These are phyloP conservation scores for Diorhabda carinulata DNA, from an alignment of 1,140 invertebrate genomes.

Conservation along the genomic window DNA sequence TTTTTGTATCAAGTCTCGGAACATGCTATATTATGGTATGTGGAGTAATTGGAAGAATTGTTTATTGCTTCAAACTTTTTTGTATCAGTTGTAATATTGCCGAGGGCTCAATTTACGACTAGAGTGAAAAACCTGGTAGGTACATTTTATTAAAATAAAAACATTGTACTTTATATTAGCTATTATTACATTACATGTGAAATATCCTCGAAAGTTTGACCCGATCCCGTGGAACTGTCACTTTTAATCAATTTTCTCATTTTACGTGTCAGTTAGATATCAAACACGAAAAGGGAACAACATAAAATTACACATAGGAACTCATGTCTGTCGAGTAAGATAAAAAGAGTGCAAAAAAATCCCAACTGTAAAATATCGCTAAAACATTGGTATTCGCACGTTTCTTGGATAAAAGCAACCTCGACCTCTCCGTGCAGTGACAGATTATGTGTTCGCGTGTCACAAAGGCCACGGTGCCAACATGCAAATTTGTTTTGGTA, in stretches of 20 bases:
- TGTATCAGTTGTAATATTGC: too few species aligned
- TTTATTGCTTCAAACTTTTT: too few species aligned
- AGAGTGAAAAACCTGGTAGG: too few species aligned
- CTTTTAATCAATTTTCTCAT: conserved; percentile 3
- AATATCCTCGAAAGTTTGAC: neutral
- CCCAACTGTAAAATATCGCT: conserved; percentile 16
- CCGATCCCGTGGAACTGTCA: neutral
- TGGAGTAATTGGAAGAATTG: too few species aligned
- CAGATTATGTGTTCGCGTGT: conserved; percentile 20
- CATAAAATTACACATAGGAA: neutral
- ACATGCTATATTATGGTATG: too few species aligned
- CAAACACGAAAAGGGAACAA: neutral
- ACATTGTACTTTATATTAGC: too few species aligned
- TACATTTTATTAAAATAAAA: too few species aligned
- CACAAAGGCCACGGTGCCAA: conserved; percentile 10
- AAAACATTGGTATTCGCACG: conserved; percentile 14
- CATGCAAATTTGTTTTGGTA: conserved; percentile 23
- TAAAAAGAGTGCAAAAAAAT: neutral
- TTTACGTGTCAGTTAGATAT: neutral
- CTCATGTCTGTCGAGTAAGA: neutral
- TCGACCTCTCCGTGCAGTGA: conserved; percentile 8
- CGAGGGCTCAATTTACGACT: too few species aligned
- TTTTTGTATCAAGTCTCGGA: too few species aligned
- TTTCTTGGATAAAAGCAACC: conserved; percentile 3
- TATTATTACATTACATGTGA: neutral